These are phyloP conservation scores for Takifugu ocellatus DNA, from an alignment of 2,797 vertebrate genomes.

Conservation along the genomic window DNA sequence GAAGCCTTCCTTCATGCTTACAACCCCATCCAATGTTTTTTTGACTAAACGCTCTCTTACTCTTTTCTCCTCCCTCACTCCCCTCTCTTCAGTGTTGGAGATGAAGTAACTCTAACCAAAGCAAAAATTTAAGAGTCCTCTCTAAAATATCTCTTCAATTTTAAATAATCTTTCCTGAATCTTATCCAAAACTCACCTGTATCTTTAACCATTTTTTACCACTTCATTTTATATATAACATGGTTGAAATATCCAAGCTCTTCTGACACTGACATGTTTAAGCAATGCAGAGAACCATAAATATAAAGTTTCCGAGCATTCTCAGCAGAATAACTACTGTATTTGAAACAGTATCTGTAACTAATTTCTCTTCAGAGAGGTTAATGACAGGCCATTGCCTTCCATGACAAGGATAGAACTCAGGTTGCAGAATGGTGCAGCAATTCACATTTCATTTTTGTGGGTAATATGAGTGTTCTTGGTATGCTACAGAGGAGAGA, in stretches of 20 bases:
- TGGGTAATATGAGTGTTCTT: constrained; percentile 34
- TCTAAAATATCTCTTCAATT: no score
- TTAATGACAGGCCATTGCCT: constrained; percentile 30
- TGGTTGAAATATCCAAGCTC: not conserved
- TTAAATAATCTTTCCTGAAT: no score
- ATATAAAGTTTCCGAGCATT: constrained; percentile 9
- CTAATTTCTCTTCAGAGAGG: constrained; percentile 5
- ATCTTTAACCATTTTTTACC: no score
- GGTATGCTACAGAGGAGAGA: constrained; percentile 32
- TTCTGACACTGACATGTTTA: not conserved
- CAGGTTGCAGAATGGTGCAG: constrained; percentile 26
- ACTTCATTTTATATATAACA: no score
- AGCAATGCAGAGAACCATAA: not conserved
- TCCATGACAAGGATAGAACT: not conserved
- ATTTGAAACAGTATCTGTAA: constrained; percentile 20
- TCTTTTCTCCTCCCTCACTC: constrained; percentile 19
- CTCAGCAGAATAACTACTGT: constrained; percentile 8
- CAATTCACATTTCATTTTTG: constrained; percentile 47
- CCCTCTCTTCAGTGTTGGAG: constrained; percentile 22
- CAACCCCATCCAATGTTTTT: no score
- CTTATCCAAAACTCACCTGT: no score
- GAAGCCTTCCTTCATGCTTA: no score
- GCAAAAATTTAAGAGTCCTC: constrained; percentile 20
- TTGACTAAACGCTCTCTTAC: constrained; percentile 5
- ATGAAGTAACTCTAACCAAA: constrained; percentile 34